A percentile compares a stretch with the other conserved stretches of the same genome.
phyloP scores from a whole-genome alignment of 1,140 invertebrate species.

The Drosophila busckii region DNA sequence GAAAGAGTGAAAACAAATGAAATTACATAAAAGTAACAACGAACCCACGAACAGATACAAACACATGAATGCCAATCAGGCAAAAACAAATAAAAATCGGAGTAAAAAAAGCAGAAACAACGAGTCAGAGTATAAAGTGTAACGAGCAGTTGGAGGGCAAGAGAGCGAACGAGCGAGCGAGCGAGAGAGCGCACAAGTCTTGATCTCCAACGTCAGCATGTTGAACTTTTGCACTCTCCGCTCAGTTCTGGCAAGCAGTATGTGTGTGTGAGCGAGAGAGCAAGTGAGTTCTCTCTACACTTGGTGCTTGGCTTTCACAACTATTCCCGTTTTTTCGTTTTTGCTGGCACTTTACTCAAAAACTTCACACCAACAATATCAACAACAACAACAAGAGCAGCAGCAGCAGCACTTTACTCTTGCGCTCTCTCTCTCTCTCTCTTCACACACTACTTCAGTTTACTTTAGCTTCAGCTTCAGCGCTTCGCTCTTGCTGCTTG shows the following conservation, averaged over 20 bases:
- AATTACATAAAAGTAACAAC: slow-evolving; percentile 76
- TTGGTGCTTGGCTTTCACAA: slow-evolving; percentile 55
- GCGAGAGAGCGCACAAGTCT: too few species aligned
- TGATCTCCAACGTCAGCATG: too few species aligned
- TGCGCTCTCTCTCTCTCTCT: background rate
- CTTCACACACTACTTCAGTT: slow-evolving; percentile 16
- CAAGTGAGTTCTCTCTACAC: slow-evolving; percentile 9
- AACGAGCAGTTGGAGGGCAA: slow-evolving; percentile 4
- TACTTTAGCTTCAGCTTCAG: slow-evolving; percentile 19
- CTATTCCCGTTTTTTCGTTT: slow-evolving; percentile 64
- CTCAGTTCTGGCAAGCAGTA: background rate
- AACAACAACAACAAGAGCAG: too few species aligned
- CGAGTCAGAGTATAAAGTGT: background rate
- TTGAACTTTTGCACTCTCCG: slow-evolving; percentile 23
- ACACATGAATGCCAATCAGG: slow-evolving; percentile 35
- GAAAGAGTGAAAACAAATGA: slow-evolving; percentile 64
- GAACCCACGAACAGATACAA: slow-evolving; percentile 46
- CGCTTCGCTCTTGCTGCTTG: slow-evolving; percentile 37
- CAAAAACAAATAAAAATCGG: slow-evolving; percentile 9
- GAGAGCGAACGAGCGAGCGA: slow-evolving; percentile 11
- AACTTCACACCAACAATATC: slow-evolving; percentile 6
- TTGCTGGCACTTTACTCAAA: slow-evolving; percentile 25
- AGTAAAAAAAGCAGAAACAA: slow-evolving; percentile 5
- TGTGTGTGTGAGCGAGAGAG: too few species aligned
- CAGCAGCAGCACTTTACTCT: background rate